Percentiles rank a stretch among this genome's conserved stretches.
Conservation (phyloP, 2,797 vertebrate genomes). For the Pipistrellus pipistrellus region DNA sequence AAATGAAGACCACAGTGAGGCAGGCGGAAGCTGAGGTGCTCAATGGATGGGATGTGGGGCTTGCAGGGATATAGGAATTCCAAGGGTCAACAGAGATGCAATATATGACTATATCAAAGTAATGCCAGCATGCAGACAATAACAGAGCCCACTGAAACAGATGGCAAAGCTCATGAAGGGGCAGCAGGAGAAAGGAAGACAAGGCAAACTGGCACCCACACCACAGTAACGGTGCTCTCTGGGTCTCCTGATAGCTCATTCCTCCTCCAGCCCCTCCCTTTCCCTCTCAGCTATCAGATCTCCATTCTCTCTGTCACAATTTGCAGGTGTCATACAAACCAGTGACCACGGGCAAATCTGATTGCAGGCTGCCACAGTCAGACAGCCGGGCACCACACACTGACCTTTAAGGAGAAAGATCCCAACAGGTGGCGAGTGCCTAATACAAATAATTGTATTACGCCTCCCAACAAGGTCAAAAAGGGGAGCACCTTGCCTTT, state of each 20-base stretch:
- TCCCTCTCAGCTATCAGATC: slow-evolving; percentile 80
- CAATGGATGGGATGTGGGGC: background rate
- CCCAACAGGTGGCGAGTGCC: slow-evolving; percentile 93
- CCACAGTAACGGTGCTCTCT: background rate
- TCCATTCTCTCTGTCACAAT: slow-evolving; percentile 87
- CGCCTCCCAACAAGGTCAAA: slow-evolving; percentile 88
- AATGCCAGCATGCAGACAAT: background rate
- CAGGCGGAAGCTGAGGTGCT: background rate
- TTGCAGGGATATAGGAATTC: slow-evolving; percentile 8
- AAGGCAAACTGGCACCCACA: background rate
- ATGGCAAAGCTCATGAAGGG: slow-evolving; percentile 10
- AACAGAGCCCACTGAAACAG: background rate
- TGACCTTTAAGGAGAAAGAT: slow-evolving; percentile 93
- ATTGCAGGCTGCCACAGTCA: slow-evolving; percentile 86
- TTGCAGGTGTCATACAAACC: slow-evolving; percentile 86
- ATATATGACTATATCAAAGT: slow-evolving; percentile 38
- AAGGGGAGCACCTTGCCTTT: slow-evolving; percentile 91
- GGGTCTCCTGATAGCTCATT: slow-evolving; percentile 24
- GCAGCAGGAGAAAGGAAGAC: slow-evolving; percentile 20
- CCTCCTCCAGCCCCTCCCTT: slow-evolving; percentile 52
- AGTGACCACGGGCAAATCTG: slow-evolving; percentile 87
- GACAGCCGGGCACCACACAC: slow-evolving; percentile 89
- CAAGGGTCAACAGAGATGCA: background rate
- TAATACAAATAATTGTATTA: slow-evolving; percentile 91
- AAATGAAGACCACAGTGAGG: background rate